A percentile compares a stretch with the other conserved stretches of the same genome.
phyloP scores from a whole-genome alignment of 2,797 vertebrate genomes.

The Phataginus tetradactyla region DNA sequence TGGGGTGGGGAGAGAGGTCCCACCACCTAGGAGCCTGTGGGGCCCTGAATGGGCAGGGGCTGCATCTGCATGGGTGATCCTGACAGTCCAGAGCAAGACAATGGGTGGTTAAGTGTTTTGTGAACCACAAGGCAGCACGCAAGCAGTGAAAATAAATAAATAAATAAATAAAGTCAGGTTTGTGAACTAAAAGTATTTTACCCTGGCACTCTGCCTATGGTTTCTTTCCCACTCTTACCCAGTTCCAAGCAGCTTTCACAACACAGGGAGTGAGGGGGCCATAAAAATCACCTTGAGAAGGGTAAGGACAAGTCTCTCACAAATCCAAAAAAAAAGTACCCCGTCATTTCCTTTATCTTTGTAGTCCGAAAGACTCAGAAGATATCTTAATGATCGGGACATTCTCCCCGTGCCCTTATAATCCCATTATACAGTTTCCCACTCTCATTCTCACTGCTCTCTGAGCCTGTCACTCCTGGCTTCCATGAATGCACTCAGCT shows the following conservation, averaged over 20 bases:
- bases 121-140: accelerated
- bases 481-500: no score
- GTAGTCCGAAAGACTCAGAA: neutral
- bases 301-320: slow-evolving; percentile 28
- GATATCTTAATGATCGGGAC: neutral
- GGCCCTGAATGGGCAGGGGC: neutral
- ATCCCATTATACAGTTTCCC: neutral
- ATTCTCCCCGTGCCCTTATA: neutral
- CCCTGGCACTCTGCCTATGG: neutral
- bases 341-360: neutral
- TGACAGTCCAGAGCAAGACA: no score
- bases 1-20: accelerated
- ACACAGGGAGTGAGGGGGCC: neutral
- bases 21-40: neutral
- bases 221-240: neutral
- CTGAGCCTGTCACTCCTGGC: neutral
- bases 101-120: neutral
- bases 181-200: neutral
- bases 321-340: neutral
- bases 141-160: no score
- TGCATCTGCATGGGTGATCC: no score
- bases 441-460: neutral
- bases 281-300: slow-evolving; percentile 29
- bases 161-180: neutral
- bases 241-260: slow-evolving; percentile 8